A percentile compares a stretch with the other conserved stretches of the same genome.
Conservation (phyloP, 2,797 vertebrate genomes). For the Onychomys torridus region DNA sequence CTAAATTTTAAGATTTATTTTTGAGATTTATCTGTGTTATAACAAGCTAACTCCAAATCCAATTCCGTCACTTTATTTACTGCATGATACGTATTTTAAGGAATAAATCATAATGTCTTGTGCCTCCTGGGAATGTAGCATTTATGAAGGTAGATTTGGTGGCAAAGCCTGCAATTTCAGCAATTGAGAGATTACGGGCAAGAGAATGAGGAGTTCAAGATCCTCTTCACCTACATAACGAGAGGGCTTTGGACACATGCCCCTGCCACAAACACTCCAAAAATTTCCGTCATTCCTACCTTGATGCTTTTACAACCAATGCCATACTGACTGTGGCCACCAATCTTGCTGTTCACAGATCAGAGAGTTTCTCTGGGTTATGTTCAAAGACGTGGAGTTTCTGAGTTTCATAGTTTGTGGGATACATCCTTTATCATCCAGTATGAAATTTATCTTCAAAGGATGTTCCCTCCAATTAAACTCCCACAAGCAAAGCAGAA, state of each 20-base stretch:
- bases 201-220: background rate
- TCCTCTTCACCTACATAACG: background rate
- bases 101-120: background rate
- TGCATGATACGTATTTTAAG: background rate
- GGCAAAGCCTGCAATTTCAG: background rate
- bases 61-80: background rate
- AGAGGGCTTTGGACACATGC: background rate
- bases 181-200: background rate
- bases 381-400: background rate
- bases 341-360: background rate
- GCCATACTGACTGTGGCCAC: background rate
- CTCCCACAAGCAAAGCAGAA: background rate
- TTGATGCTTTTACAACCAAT: background rate
- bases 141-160: background rate
- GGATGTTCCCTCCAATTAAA: background rate
- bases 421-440: background rate
- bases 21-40: background rate
- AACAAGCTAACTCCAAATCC: background rate
- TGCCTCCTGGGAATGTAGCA: background rate
- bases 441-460: conserved; percentile 20
- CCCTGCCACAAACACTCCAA: background rate
- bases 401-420: background rate
- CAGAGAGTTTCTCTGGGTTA: background rate
- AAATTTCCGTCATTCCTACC: background rate
- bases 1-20: conserved; percentile 28